Evolutionary conservation across 2,113 vertebrate genomes (phyloP).

Genomic region (Callospermophilus lateralis): DNA sequence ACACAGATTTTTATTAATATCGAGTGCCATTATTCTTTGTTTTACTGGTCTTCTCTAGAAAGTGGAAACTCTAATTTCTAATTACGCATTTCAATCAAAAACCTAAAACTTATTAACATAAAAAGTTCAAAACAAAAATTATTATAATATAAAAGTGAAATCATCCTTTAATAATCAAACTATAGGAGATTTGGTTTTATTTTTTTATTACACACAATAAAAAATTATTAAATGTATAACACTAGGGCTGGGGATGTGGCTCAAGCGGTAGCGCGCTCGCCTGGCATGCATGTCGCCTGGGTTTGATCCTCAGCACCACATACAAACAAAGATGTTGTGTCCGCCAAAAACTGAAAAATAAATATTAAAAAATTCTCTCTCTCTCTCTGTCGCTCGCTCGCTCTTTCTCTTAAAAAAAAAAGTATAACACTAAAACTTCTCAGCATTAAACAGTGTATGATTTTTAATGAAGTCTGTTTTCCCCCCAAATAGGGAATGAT

Average conservation of each 20-base stretch:
- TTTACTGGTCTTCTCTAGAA: conserved; percentile 20
- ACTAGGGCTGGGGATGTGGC: neutral
- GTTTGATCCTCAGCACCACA: too few relatives aligned
- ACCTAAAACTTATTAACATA: neutral
- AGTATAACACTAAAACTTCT: neutral
- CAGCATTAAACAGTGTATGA: neutral
- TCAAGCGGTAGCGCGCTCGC: too few relatives aligned
- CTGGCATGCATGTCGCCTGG: too few relatives aligned
- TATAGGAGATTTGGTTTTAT: neutral
- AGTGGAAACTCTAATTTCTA: conserved; percentile 38
- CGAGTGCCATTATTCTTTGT: conserved; percentile 47
- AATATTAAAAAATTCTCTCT: too few relatives aligned
- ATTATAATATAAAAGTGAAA: neutral
- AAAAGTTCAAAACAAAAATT: neutral
- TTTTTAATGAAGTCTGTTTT: neutral
- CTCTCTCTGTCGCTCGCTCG: too few relatives aligned
- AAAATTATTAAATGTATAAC: neutral
- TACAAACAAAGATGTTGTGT: too few relatives aligned
- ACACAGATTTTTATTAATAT: conserved; percentile 70
- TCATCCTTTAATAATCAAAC: conserved; percentile 26
- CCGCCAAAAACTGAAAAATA: too few relatives aligned
- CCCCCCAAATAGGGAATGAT: neutral
- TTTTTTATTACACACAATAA: conserved; percentile 2
- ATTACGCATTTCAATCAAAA: conserved; percentile 24
- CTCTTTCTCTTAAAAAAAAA: too few relatives aligned